A percentile compares a stretch with the other conserved stretches of the same genome.
Evolutionary conservation across 1,140 invertebrate species (phyloP).

Genomic region (Marisa cornuarietis): DNA sequence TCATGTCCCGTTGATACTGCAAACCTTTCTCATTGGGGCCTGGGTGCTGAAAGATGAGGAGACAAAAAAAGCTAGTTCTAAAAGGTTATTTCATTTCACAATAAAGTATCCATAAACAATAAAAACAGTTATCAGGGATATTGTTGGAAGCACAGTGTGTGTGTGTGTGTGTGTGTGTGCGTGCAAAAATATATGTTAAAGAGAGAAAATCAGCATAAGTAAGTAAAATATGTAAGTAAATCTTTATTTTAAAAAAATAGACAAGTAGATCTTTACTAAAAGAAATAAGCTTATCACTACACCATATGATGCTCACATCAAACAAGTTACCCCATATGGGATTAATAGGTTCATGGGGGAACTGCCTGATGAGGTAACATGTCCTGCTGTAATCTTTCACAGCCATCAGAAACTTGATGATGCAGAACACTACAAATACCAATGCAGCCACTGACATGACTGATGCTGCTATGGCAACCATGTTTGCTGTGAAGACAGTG

Average conservation of each 20-base stretch:
- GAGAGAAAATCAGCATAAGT: neutral
- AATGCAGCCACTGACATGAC: neutral
- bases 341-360: neutral
- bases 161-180: neutral
- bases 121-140: neutral
- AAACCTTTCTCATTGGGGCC: slow-evolving; percentile 47
- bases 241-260: neutral
- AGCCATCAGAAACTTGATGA: neutral
- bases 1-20: slow-evolving; percentile 37
- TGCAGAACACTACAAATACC: neutral
- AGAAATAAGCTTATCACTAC: neutral
- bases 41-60: slow-evolving; percentile 36
- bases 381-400: neutral
- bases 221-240: neutral
- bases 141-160: too few relatives aligned
- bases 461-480: neutral
- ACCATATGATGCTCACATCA: neutral
- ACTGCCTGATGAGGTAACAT: slow-evolving; percentile 3
- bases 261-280: neutral
- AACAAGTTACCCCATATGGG: neutral
- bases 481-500: neutral
- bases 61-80: neutral
- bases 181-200: neutral
- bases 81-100: neutral
- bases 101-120: neutral